Percentiles rank a stretch among this genome's conserved stretches.
Conservation (phyloP, 2,797 vertebrate genomes). For the Podarcis siculus region DNA sequence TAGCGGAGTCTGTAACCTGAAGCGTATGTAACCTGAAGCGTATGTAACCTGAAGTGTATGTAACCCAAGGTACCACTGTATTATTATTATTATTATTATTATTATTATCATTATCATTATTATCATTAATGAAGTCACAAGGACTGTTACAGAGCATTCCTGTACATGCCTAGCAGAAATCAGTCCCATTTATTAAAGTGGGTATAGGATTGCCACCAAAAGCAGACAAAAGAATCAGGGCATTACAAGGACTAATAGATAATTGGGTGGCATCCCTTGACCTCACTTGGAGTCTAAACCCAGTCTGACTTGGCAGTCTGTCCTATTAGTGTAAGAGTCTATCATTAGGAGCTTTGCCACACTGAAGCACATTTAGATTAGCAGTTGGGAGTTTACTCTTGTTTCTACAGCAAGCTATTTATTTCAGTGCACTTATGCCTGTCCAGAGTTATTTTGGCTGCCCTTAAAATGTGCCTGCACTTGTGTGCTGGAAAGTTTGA, state of each 20-base stretch:
- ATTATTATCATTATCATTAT: no score
- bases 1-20: no score
- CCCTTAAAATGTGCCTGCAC: neutral
- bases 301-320: neutral
- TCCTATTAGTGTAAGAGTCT: conserved; percentile 7
- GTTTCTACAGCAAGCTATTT: conserved; percentile 18
- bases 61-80: no score
- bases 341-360: conserved; percentile 19
- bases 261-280: neutral
- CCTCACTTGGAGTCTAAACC: neutral
- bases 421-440: neutral
- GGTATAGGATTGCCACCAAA: neutral
- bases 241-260: neutral
- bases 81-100: no score
- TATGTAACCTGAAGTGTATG: no score
- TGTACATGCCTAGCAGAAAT: neutral
- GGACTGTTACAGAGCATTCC: neutral
- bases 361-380: neutral
- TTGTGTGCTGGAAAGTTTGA: conserved; percentile 1
- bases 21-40: no score
- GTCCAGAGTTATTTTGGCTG: conserved; percentile 1
- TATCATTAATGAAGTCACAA: neutral
- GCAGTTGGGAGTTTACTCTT: neutral
- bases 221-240: neutral
- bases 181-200: neutral